Percentiles rank a stretch among this genome's conserved stretches.
These are phyloP conservation scores for Gadus chalcogrammus DNA, from an alignment of 2,113 vertebrate genomes.

Conservation along the genomic window DNA sequence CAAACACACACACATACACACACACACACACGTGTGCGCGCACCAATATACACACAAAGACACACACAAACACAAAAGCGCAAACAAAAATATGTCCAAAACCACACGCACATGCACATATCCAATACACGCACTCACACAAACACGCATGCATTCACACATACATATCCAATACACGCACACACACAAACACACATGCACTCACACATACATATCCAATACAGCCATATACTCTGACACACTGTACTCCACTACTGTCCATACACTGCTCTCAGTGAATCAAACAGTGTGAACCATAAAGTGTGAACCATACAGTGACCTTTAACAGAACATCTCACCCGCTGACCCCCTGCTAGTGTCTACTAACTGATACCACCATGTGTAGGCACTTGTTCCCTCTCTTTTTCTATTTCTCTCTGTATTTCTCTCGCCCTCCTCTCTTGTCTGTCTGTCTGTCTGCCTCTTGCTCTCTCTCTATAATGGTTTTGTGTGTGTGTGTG, in stretches of 20 bases:
- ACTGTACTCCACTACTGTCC: conserved; percentile 18
- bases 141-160: too few relatives aligned
- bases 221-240: neutral
- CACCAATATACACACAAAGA: too few relatives aligned
- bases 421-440: too few relatives aligned
- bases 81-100: neutral
- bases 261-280: too few relatives aligned
- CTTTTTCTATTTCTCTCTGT: too few relatives aligned
- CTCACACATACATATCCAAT: conserved; percentile 24
- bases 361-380: conserved; percentile 5
- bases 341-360: conserved; percentile 49
- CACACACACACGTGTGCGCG: neutral
- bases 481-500: too few relatives aligned
- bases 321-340: conserved; percentile 57
- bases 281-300: too few relatives aligned
- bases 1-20: neutral
- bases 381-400: neutral
- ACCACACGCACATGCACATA: neutral
- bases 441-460: too few relatives aligned
- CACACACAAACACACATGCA: neutral
- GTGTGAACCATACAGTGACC: conserved; percentile 54
- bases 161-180: neutral
- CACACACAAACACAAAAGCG: too few relatives aligned
- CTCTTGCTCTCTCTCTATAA: too few relatives aligned
- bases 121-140: too few relatives aligned